Evolutionary conservation across 2,797 vertebrate species (phyloP).

Genomic region (Cichlasoma orientale): DNA sequence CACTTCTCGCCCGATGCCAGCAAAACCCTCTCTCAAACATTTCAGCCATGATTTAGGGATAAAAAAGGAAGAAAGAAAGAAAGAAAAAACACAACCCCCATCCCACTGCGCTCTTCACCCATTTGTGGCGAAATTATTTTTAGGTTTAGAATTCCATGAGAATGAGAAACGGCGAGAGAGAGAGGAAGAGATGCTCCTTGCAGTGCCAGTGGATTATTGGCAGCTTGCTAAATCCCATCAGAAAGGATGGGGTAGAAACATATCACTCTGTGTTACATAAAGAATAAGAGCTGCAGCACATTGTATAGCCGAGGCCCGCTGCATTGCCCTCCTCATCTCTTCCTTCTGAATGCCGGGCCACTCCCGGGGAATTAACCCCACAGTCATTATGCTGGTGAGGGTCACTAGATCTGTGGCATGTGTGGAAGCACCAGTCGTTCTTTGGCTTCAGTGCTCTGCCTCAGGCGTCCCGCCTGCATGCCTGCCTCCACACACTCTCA

Average conservation of each 20-base stretch:
- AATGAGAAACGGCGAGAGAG: constrained; percentile 35
- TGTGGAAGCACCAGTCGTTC: constrained; percentile 71
- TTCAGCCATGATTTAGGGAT: constrained; percentile 69
- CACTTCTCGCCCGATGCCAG: constrained; percentile 58
- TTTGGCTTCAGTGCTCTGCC: constrained; percentile 52
- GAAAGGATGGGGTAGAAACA: constrained; percentile 62
- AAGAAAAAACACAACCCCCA: constrained; percentile 7
- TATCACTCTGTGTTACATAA: constrained; percentile 56
- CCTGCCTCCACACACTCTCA: constrained; percentile 1
- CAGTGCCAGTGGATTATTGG: constrained; percentile 72
- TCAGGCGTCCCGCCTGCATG: constrained; percentile 48
- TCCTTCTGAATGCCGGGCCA: constrained; percentile 35
- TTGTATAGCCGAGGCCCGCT: constrained; percentile 29
- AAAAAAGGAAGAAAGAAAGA: background rate
- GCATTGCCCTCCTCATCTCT: constrained; percentile 40
- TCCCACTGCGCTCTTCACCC: constrained; percentile 42
- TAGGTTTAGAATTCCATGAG: constrained; percentile 65
- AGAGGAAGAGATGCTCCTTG: constrained; percentile 36
- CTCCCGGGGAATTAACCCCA: constrained; percentile 74
- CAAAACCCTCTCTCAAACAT: constrained; percentile 61
- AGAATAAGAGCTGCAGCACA: constrained; percentile 45
- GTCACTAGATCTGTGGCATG: constrained; percentile 75
- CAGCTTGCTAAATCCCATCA: constrained; percentile 70
- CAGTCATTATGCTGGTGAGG: constrained; percentile 72
- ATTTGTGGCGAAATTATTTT: constrained; percentile 75